Base-by-base conservation (phyloP, 2,113 vertebrate genomes). In the Neopipo cinnamomea region DNA sequence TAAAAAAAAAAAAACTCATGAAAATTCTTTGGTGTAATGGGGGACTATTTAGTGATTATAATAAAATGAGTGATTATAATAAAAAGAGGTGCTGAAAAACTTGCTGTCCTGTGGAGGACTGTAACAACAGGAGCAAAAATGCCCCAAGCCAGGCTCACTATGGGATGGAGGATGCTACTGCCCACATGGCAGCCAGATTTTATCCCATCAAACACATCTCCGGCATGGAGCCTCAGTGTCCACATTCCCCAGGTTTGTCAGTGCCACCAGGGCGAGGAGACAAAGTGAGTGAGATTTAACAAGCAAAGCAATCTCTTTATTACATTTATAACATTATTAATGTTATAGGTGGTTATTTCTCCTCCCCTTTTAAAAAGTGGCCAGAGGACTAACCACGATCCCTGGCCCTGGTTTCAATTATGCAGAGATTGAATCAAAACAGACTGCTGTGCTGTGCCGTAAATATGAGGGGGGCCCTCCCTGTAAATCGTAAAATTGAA, bases 371-470 rank as follows among this genome's bases (percentile, higher is more conserved):
- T 53, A 61, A 78, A 91, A 94, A 80, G 66, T 14, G 11, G 61
- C 68, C 3, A 1, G 1, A 78, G 58, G 79, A 85, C 52, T 68
- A 77, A 47, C 37, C 2, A 5, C 31, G 88, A 95, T 88, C 80
- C 44, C 27, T 22, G 72, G 74, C 58, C 89, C 89, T 95, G 95
- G 83, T 96, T 97, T 96, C 95, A 96, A 92, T 96, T 97, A 95
- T 0, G 2, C 31, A 2, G 14, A 77, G 88, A 90, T 35, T 91
- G 93, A 95, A 95, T 90, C 84, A 93, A 91, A 92, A 37, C 91
- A 79, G 11, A 46, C 67, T 85, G 70, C 76, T 35, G 77, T 85
- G 70, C 76, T 35, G 77, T 35, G 80, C 71, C 1, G 1, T 87
- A 93, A 85, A 89, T 52, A 82, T 0, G 7, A 91, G 86, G 93